Base-by-base conservation (phyloP, 2,888 invertebrate species). In the Lissonota sp. region DNA sequence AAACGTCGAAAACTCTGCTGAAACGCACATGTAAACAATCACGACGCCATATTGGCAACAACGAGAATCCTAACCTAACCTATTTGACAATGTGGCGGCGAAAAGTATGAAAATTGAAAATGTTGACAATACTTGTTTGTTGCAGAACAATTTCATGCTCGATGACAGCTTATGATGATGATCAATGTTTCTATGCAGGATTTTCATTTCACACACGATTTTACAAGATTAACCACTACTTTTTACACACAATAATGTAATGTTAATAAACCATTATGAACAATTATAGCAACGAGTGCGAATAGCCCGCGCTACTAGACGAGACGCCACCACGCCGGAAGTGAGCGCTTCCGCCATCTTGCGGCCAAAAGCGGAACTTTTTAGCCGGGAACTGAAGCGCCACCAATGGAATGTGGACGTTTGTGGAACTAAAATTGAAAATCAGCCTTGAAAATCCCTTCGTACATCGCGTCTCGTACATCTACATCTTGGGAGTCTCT, bases 11-110 rank as follows among this genome's bases (percentile, higher is more conserved):
- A 53, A 14, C 53, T 6, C 6, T 14, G 14, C 12, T 6, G 12
- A 53, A n/a, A 53, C 39, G 40, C 16, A 53, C 14, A 0, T 40
- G 14, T 10, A 37, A 8, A 53, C 40, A 39, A 14, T 8, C n/a
- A 10, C 7, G 6, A 39, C 6, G 66, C 37, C 66, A 53, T 67
- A 49, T 67, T 67, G 66, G 53, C n/a, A 4, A 40, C 39, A 60
- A 60, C 60, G 39, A 14, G n/a, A 64, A n/a, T 46, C n/a, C 5
- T 12, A 12, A 49, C n/a, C 49, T n/a, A n/a, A n/a, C n/a, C n/a
- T n/a, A n/a, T n/a, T n/a, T n/a, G n/a, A n/a, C 12, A 49, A 49
- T 10, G 12, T 49, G 10, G 49, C 49, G 49, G 49, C 49, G n/a
- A 6, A 49, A 49, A 2, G 7, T 49, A 2, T n/a, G 12, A 49